A percentile compares a stretch with the other conserved stretches of the same genome.
phyloP scores from a whole-genome alignment of 2,888 invertebrate species.

The Eurytoma californica region DNA sequence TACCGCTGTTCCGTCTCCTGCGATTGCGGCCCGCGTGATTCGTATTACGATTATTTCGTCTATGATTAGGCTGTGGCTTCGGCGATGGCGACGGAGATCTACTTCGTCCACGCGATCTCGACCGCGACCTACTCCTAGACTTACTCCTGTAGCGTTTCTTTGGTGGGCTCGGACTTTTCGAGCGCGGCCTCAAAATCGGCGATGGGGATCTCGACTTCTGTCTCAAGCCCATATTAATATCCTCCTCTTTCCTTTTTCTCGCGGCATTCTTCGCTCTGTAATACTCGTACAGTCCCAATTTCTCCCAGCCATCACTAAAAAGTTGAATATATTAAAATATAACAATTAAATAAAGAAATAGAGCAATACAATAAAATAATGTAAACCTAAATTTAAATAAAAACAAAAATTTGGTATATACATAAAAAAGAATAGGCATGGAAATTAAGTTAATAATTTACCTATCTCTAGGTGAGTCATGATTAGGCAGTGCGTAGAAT shows the following conservation, averaged over 20 bases:
- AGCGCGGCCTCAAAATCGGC: conserved; percentile 85
- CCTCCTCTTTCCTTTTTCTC: conserved; percentile 90
- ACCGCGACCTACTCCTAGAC: conserved; percentile 78
- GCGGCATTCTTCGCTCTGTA: conserved; percentile 97
- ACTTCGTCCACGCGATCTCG: conserved; percentile 72
- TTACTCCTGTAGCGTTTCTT: conserved; percentile 85
- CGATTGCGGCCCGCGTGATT: conserved; percentile 75
- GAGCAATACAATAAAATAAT: background rate
- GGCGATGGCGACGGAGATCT: conserved; percentile 75
- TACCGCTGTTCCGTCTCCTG: conserved; percentile 74
- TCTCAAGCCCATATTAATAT: conserved; percentile 83
- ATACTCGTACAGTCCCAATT: conserved; percentile 97
- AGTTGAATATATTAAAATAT: background rate
- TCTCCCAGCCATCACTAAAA: conserved; percentile 96
- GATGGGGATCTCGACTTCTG: conserved; percentile 86
- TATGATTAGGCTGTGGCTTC: conserved; percentile 67
- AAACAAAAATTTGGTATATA: no score
- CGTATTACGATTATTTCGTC: conserved; percentile 70
- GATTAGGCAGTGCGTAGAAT: conserved; percentile 95
- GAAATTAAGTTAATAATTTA: conserved; percentile 64
- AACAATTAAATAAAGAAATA: conserved; percentile 14
- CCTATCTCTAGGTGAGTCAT: conserved; percentile 96
- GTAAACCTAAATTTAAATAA: background rate
- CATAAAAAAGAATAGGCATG: no score
- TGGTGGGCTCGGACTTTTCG: conserved; percentile 84